Evolutionary conservation across 64 coral and sea anemone genomes (phyloP).

Genomic region (Actinia equina): DNA sequence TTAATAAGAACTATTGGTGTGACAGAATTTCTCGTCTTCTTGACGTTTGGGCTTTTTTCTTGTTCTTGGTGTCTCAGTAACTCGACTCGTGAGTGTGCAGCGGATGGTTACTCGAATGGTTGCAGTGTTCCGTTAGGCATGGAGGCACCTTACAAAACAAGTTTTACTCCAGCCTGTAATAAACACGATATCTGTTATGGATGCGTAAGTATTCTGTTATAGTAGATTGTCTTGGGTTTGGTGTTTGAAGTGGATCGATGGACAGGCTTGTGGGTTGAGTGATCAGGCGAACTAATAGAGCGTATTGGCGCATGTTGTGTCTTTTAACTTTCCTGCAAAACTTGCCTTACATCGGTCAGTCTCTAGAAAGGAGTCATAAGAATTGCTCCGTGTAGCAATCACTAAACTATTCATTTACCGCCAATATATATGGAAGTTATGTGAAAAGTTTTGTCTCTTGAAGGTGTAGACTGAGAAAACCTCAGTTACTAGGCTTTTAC

Average conservation of each 20-base stretch:
- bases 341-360: too few relatives aligned
- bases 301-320: neutral
- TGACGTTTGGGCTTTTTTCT: neutral
- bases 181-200: conserved; percentile 99
- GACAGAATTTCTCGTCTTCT: neutral
- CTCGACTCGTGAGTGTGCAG: conserved; percentile 66
- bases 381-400: too few relatives aligned
- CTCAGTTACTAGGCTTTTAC: too few relatives aligned
- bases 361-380: too few relatives aligned
- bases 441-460: too few relatives aligned
- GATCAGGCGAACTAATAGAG: neutral
- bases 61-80: neutral
- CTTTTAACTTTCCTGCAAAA: too few relatives aligned
- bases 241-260: neutral
- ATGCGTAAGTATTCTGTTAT: conserved; percentile 76
- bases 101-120: conserved; percentile 76
- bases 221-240: neutral
- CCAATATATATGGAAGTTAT: too few relatives aligned
- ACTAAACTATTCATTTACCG: too few relatives aligned
- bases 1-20: neutral
- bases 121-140: conserved; percentile 95
- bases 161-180: conserved; percentile 90
- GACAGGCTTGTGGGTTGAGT: too few relatives aligned
- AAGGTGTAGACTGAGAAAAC: too few relatives aligned
- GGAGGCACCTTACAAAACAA: conserved; percentile 76